Evolutionary conservation across 2,113 vertebrate species (phyloP).

Genomic region (Phylloscopus whistleri): DNA sequence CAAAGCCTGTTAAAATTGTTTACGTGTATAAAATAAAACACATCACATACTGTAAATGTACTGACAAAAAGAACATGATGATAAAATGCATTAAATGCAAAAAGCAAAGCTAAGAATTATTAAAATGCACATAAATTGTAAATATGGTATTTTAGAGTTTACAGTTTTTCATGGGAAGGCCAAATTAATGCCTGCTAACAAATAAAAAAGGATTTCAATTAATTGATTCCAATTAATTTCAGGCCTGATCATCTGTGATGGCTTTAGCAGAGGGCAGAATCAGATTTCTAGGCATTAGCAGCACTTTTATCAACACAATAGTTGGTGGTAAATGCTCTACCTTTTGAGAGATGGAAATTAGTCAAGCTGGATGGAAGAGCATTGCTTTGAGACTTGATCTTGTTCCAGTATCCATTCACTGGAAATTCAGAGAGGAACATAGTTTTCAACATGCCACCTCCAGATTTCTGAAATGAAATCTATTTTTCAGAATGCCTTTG

Average conservation of each 20-base stretch:
- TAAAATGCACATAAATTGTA: constrained; percentile 5
- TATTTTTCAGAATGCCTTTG: neutral
- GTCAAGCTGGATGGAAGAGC: neutral
- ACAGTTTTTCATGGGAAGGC: neutral
- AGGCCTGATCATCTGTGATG: neutral
- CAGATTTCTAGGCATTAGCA: neutral
- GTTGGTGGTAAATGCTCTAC: neutral
- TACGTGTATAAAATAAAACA: neutral
- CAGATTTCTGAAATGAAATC: neutral
- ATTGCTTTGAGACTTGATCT: neutral
- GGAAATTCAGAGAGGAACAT: neutral
- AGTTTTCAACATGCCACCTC: neutral
- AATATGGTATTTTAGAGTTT: neutral
- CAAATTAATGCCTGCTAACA: neutral
- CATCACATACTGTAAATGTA: neutral
- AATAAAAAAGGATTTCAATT: neutral
- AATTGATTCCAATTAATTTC: neutral
- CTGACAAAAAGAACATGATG: neutral
- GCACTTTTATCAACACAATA: neutral
- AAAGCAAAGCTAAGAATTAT: constrained; percentile 10
- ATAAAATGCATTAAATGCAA: neutral
- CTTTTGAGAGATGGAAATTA: neutral
- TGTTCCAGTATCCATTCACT: neutral
- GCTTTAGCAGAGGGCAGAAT: neutral
- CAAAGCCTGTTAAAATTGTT: neutral